Percentiles rank a stretch among this genome's conserved stretches.
These are phyloP conservation scores for Myotis myotis DNA, from an alignment of 2,797 vertebrate species.

Conservation along the genomic window DNA sequence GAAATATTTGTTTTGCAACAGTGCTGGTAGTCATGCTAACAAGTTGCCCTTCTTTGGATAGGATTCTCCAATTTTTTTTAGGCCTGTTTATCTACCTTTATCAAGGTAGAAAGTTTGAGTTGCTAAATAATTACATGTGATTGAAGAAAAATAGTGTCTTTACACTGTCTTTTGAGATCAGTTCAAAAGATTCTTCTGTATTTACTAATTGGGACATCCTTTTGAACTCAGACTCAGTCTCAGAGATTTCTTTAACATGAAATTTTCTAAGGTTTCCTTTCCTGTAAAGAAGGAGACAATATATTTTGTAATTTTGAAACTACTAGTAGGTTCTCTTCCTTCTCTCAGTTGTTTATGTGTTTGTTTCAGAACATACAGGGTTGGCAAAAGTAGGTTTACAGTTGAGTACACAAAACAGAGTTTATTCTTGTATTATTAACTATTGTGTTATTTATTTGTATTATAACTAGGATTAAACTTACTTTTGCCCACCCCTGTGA, in stretches of 20 bases:
- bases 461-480: background rate
- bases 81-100: conserved; percentile 44
- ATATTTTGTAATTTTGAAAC: conserved; percentile 45
- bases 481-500: background rate
- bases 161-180: conserved; percentile 29
- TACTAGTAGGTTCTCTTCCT: background rate
- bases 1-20: conserved; percentile 37
- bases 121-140: conserved; percentile 13
- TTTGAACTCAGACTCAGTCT: background rate
- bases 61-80: conserved; percentile 10
- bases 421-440: background rate
- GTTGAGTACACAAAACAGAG: background rate
- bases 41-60: background rate
- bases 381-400: background rate
- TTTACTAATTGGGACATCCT: background rate
- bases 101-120: conserved; percentile 35
- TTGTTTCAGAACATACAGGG: background rate
- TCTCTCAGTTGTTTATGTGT: background rate
- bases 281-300: background rate
- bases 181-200: background rate
- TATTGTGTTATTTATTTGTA: background rate
- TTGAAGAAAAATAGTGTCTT: conserved; percentile 32
- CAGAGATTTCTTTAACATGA: conserved; percentile 35
- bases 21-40: background rate
- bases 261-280: conserved; percentile 45